phyloP scores from a whole-genome alignment of 37 sponge, comb jelly and placozoan genomes.

The Theonella swinhoei region DNA sequence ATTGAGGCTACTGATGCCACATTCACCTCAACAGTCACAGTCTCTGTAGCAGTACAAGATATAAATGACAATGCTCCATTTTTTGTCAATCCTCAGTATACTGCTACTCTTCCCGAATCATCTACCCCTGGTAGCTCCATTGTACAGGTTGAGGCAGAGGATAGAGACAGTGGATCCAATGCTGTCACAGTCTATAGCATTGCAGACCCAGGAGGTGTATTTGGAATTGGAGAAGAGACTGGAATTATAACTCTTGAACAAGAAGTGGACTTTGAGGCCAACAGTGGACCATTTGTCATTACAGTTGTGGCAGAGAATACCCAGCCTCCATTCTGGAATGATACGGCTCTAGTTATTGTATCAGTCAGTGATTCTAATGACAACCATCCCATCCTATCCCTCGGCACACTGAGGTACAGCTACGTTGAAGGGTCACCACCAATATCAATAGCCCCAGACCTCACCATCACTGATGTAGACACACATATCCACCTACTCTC shows the following conservation, averaged over 20 bases:
- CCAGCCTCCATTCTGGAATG: constrained; percentile 35
- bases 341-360: constrained; percentile 36
- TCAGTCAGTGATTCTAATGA: constrained; percentile 68
- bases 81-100: constrained; percentile 11
- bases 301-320: constrained; percentile 49
- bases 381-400: constrained; percentile 38
- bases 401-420: neutral
- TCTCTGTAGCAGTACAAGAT: constrained; percentile 44
- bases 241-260: constrained; percentile 32
- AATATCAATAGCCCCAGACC: constrained; percentile 16
- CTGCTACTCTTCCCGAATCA: constrained; percentile 15
- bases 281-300: constrained; percentile 6
- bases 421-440: constrained; percentile 33
- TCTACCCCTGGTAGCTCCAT: constrained; percentile 22
- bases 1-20: constrained; percentile 51
- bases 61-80: constrained; percentile 67
- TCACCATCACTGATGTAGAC: constrained; percentile 41
- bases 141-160: constrained; percentile 30
- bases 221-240: neutral
- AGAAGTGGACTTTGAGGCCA: constrained; percentile 70
- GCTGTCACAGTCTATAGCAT: constrained; percentile 29
- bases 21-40: neutral
- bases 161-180: constrained; percentile 50
- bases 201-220: neutral
- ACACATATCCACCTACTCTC: neutral